Conservation (phyloP, 2,113 vertebrate species). For the Cebus imitator region DNA sequence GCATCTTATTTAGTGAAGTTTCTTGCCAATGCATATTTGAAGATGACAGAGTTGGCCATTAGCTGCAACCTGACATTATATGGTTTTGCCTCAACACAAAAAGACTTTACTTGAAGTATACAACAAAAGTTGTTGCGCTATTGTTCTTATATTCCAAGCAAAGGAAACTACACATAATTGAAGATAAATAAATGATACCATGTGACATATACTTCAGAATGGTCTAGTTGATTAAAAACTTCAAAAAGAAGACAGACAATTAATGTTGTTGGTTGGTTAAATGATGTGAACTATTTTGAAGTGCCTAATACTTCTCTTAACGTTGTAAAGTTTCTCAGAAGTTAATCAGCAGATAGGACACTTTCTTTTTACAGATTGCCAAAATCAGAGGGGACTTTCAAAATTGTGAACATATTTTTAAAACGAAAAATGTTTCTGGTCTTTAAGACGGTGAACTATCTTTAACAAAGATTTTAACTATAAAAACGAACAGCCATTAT, state of each 20-base stretch:
- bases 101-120: background rate
- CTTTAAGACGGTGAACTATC: background rate
- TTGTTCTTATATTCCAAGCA: background rate
- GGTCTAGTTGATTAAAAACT: background rate
- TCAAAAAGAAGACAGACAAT: background rate
- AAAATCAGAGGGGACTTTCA: background rate
- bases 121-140: background rate
- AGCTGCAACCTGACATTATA: background rate
- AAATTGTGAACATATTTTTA: background rate
- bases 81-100: background rate
- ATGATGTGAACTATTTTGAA: background rate
- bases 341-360: background rate
- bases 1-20: background rate
- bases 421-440: background rate
- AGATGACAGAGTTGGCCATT: background rate
- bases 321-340: background rate
- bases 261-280: background rate
- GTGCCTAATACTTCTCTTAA: background rate
- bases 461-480: background rate
- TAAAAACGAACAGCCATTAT: background rate
- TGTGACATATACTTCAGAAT: background rate
- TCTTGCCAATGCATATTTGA: background rate
- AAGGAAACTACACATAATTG: background rate
- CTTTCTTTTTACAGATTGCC: background rate
- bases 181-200: background rate